Evolutionary conservation across 1,140 invertebrate species (phyloP), one percentile per base, ranked within the genome.

Genomic region (Leptinotarsa undecemlineata): DNA sequence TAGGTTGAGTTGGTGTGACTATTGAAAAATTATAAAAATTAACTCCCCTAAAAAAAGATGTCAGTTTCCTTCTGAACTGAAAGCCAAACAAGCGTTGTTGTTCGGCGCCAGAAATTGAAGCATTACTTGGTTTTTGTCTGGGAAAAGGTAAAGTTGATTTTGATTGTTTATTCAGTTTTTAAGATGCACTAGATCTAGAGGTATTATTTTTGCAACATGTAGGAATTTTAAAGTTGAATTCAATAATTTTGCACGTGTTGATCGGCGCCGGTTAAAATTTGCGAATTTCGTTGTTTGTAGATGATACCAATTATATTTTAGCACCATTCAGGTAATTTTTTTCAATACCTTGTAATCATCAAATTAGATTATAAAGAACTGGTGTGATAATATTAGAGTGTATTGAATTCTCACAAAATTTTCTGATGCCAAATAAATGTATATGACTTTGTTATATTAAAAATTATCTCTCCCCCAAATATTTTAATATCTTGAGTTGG

Each of bases 181-280:
- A 68, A 68, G 5, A 47, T 42, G 42, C 67, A 33, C 47, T 17
- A 17, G 17, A 42, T 47, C 26, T 33, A 21, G 15, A 15, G n/a
- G 4, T 3, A 68, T 68, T 20, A n/a, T 21, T 17, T 47, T 19
- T 17, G 19, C 17, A 4, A 47, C 6, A 15, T 48, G 17, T n/a
- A 42, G 15, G 4, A 19, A 13, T 48, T 6, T 20, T 48, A 19
- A 48, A n/a, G 17, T 60, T 20, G 14, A 60, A 20, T 70, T 70
- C 19, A 8, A 21, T 57, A 42, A 21, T 57, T 48, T 70, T 48
- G 71, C 71, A 72, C 71, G 71, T 72, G 71, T 72, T 70, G 8
- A 15, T 48, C 13, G 48, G 63, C 26, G 62, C 71, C 71, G 71
- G 71, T 19, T 72, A 19, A 19, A 72, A 64, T 42, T 33, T 19